A percentile compares a stretch with the other conserved stretches of the same genome.
Evolutionary conservation across 2,888 invertebrate species (phyloP).

Genomic region (Maniola hyperantus): DNA sequence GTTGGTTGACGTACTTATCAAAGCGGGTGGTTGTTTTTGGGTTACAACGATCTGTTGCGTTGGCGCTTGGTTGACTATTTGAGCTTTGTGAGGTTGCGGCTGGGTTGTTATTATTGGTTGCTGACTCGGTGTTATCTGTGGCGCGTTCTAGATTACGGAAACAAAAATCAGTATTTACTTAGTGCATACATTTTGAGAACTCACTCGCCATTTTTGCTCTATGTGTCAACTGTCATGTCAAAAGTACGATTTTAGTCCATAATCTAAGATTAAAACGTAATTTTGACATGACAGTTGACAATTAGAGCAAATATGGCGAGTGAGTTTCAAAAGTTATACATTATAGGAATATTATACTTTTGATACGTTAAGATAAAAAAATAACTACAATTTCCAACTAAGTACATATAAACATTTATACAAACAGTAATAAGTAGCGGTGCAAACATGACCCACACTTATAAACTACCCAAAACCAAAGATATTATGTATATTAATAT

Average conservation of each 20-base stretch:
- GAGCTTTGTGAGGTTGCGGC: slow-evolving; percentile 81
- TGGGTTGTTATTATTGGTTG: slow-evolving; percentile 76
- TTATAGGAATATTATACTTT: too few relatives aligned
- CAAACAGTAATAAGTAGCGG: background rate
- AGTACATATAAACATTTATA: background rate
- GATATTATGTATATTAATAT: slow-evolving; percentile 2
- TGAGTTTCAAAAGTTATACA: too few relatives aligned
- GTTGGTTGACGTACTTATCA: slow-evolving; percentile 60
- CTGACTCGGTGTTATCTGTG: slow-evolving; percentile 74
- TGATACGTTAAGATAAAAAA: background rate
- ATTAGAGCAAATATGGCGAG: too few relatives aligned
- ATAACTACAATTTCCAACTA: background rate
- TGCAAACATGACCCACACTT: background rate
- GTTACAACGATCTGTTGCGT: slow-evolving; percentile 71
- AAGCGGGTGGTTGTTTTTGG: slow-evolving; percentile 69
- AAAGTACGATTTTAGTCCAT: too few relatives aligned
- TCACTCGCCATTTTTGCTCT: too few relatives aligned
- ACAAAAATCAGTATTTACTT: slow-evolving; percentile 10
- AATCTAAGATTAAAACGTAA: too few relatives aligned
- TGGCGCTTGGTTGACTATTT: slow-evolving; percentile 65
- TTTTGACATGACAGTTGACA: too few relatives aligned
- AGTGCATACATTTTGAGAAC: too few relatives aligned
- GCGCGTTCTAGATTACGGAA: slow-evolving; percentile 59
- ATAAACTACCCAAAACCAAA: slow-evolving; percentile 28
- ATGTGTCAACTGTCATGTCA: too few relatives aligned